Percentiles rank a stretch among this genome's conserved stretches.
Evolutionary conservation across 2,797 vertebrate species (phyloP).

Genomic region (Mormyrops attenuatus): DNA sequence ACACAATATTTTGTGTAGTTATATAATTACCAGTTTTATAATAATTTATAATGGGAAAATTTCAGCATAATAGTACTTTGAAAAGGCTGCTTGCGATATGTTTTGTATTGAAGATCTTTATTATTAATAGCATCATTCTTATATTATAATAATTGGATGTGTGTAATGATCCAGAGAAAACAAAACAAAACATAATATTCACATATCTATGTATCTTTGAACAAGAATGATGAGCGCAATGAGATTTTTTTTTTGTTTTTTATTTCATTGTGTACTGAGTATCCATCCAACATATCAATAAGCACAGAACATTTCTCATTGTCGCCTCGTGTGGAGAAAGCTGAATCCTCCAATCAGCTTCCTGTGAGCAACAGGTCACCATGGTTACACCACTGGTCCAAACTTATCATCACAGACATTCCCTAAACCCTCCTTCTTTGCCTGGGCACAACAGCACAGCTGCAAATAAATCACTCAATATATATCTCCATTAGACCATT

Average conservation of each 20-base stretch:
- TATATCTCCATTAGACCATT: conserved; percentile 43
- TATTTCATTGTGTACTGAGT: background rate
- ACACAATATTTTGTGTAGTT: background rate
- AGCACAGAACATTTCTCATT: conserved; percentile 12
- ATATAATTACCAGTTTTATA: background rate
- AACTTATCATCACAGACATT: conserved; percentile 28
- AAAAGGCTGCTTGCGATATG: background rate
- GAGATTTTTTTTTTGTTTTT: background rate
- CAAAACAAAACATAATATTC: background rate
- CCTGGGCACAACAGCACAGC: conserved; percentile 20
- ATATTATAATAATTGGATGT: background rate
- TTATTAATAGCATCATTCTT: background rate
- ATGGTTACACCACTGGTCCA: conserved; percentile 44
- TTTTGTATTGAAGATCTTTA: background rate
- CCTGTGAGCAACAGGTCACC: conserved; percentile 44
- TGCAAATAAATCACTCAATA: conserved; percentile 39
- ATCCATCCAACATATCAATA: conserved; percentile 3
- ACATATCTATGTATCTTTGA: background rate
- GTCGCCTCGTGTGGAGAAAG: conserved; percentile 34
- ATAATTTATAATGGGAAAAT: background rate
- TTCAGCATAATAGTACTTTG: background rate
- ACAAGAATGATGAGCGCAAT: background rate
- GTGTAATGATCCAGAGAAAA: background rate
- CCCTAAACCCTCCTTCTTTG: conserved; percentile 1
- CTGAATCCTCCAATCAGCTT: conserved; percentile 39